A percentile compares a stretch with the other conserved stretches of the same genome.
Evolutionary conservation across 2,113 vertebrate genomes (phyloP).

Genomic region (Ptychochromis oligacanthus): DNA sequence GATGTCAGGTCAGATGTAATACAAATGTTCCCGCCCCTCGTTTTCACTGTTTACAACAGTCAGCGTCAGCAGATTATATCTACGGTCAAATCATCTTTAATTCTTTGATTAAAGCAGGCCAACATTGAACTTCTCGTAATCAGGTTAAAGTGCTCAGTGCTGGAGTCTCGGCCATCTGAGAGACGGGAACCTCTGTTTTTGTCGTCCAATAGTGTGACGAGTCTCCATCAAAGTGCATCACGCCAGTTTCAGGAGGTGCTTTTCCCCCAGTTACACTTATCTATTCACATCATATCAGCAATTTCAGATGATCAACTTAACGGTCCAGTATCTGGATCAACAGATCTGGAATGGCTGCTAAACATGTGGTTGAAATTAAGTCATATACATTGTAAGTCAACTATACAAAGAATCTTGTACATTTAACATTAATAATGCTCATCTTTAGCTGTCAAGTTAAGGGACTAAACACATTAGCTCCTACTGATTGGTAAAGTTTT

Average conservation of each 20-base stretch:
- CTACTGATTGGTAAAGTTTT: too few relatives aligned
- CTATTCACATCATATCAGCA: not conserved
- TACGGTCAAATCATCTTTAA: not conserved
- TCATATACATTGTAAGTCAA: too few relatives aligned
- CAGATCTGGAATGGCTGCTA: too few relatives aligned
- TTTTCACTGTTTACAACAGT: not conserved
- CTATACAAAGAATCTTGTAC: too few relatives aligned
- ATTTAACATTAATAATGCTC: too few relatives aligned
- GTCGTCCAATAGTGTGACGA: not conserved
- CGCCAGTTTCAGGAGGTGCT: not conserved
- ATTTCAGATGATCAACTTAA: not conserved
- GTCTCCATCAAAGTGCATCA: not conserved
- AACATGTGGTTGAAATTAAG: too few relatives aligned
- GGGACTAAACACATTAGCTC: too few relatives aligned
- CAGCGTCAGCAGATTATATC: not conserved
- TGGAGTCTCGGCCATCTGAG: not conserved
- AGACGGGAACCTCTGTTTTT: not conserved
- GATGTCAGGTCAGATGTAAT: too few relatives aligned
- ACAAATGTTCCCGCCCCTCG: too few relatives aligned
- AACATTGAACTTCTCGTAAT: not conserved
- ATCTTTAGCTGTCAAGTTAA: too few relatives aligned
- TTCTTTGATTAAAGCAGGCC: not conserved
- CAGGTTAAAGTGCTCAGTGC: not conserved
- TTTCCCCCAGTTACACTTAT: not conserved
- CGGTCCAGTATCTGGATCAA: too few relatives aligned